Percentiles rank a stretch among this genome's conserved stretches.
Conservation (phyloP, 2,888 invertebrate genomes). For the Lycocerus yunnanus region DNA sequence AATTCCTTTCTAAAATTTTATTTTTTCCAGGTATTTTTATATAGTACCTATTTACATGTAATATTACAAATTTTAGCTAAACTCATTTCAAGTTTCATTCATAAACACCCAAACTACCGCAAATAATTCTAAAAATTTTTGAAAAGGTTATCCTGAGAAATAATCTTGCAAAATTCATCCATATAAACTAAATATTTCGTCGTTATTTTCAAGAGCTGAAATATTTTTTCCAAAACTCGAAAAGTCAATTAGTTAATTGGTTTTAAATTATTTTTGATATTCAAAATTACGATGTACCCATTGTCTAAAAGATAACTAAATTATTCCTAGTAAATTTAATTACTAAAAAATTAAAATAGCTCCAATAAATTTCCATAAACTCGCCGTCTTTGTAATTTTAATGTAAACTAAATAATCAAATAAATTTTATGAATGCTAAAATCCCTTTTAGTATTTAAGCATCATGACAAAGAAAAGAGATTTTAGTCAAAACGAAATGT, state of each 20-base stretch:
- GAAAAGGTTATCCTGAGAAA: no score
- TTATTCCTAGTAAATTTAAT: background rate
- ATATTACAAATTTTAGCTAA: no score
- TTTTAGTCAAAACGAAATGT: conserved; percentile 10
- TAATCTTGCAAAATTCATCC: no score
- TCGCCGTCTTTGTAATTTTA: background rate
- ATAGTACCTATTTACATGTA: no score
- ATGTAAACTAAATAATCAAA: background rate
- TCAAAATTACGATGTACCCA: background rate
- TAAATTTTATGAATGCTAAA: conserved; percentile 5
- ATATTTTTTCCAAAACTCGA: background rate
- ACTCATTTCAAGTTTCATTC: background rate
- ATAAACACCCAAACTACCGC: background rate
- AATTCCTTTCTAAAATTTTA: background rate
- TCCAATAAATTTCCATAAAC: background rate
- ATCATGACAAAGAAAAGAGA: conserved; percentile 3
- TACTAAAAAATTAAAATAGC: background rate
- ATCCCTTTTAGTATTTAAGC: conserved; percentile 9
- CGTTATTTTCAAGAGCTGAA: background rate
- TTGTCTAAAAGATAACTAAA: background rate
- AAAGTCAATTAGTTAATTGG: background rate
- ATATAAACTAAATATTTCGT: background rate
- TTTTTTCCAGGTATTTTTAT: background rate
- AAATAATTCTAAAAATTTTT: no score
- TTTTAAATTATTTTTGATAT: background rate